phyloP scores from a whole-genome alignment of 1,140 invertebrate species.

The Drosophila pectinifera region DNA sequence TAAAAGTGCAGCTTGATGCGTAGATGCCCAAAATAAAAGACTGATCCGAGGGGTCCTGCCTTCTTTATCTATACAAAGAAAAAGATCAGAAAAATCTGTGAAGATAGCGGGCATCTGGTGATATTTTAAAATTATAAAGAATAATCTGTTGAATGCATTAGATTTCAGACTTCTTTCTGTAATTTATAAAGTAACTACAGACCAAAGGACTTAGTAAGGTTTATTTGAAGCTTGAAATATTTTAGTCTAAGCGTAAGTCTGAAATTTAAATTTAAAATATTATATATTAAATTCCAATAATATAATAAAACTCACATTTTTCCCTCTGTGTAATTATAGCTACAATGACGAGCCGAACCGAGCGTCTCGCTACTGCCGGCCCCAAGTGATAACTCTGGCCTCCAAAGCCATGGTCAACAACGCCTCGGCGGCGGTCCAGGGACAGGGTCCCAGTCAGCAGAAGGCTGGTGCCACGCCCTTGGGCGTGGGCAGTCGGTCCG shows the following conservation, averaged over 20 bases:
- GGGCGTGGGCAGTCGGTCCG: constrained; percentile 69
- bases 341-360: constrained; percentile 81
- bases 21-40: constrained; percentile 36
- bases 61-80: background rate
- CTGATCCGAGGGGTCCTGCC: background rate
- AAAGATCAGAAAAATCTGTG: background rate
- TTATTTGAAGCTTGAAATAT: background rate
- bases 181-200: background rate
- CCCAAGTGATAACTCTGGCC: constrained; percentile 79
- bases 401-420: constrained; percentile 84
- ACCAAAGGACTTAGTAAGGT: rapidly evolving
- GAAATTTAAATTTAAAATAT: background rate
- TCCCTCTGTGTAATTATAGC: constrained; percentile 51
- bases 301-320: background rate
- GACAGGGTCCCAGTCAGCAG: constrained; percentile 43
- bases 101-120: constrained; percentile 9
- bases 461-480: constrained; percentile 61
- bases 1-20: constrained; percentile 42
- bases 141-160: background rate
- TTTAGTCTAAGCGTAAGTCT: background rate
- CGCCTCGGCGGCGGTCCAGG: constrained; percentile 62
- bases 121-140: background rate
- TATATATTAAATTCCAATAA: background rate
- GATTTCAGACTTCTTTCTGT: background rate
- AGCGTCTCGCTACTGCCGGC: constrained; percentile 79